Base-by-base conservation (phyloP, 2,113 vertebrate genomes). In the Felis chaus region DNA sequence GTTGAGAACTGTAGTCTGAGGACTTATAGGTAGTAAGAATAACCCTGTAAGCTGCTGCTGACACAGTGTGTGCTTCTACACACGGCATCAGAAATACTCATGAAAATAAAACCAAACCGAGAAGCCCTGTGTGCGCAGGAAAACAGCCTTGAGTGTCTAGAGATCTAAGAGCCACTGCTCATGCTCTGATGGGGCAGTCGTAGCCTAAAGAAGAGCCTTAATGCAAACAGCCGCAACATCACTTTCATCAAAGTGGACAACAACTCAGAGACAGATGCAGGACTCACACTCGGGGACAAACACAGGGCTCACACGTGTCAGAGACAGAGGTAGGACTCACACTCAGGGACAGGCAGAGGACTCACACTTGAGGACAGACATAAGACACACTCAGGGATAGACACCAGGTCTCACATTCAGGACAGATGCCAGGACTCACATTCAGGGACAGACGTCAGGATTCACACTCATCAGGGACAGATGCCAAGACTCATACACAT, bases 271-370 rank as follows among this genome's bases (percentile, higher is more conserved):
- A 65, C 61, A 65, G 63, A 63, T 0, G 3, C 7, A 16, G 33
- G 97, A 99, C 99, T 99, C 98, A 99, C 99, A 79, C 98, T 99
- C 14, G 4, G 61, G 61, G 63, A 31, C 27, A 31, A 12, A 65
- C 1, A 10, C 25, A 29, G 63, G 63, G 12, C 63, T 65, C 57
- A 8, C 21, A 21, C 16, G 0, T 19, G 45, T 45, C 18, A 1
- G 55, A 19, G 18, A 21, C 55, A 57, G 55, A 57, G 18, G 19
- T 21, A 57, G 57, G 57, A 57, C 19, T 8, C 57, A 23, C 55
- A 57, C 1, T 45, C 18, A 7, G 57, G 55, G 55, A 19, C 55
- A 57, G 55, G 21, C 19, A 19, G 18, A 57, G 55, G 55, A 57
- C 55, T 57, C 55, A 57, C 6, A 21, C 55, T 45, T 19, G 1